phyloP scores from a whole-genome alignment of 2,888 invertebrate species.

The Mylabris sibirica region DNA sequence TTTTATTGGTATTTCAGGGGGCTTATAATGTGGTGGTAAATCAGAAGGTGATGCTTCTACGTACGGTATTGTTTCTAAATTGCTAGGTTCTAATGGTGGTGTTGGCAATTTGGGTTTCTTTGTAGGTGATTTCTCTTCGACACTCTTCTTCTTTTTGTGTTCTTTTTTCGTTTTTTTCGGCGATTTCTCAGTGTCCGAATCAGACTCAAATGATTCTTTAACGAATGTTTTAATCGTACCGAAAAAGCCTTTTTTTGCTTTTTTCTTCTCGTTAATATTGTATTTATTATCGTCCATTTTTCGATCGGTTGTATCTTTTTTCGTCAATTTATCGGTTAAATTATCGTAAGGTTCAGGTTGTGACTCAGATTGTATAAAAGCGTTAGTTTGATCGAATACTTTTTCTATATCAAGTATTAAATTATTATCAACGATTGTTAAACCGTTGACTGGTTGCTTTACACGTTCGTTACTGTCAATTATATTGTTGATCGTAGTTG shows the following conservation, averaged over 20 bases:
- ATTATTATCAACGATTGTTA: conserved; percentile 39
- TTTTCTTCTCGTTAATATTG: conserved; percentile 52
- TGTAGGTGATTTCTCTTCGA: conserved; percentile 47
- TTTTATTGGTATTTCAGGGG: conserved; percentile 31
- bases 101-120: conserved; percentile 56
- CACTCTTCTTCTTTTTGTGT: conserved; percentile 44
- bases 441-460: conserved; percentile 37
- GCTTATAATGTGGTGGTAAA: conserved; percentile 32
- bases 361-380: conserved; percentile 58
- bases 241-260: conserved; percentile 56
- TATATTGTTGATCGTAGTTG: conserved; percentile 57
- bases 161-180: conserved; percentile 52
- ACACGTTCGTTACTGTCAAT: conserved; percentile 53
- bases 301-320: conserved; percentile 29
- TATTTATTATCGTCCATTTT: conserved; percentile 45
- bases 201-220: conserved; percentile 58
- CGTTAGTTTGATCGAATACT: conserved; percentile 54
- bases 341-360: conserved; percentile 53
- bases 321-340: conserved; percentile 40
- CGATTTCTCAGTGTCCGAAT: conserved; percentile 59
- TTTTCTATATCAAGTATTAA: conserved; percentile 41
- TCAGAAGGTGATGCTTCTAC: conserved; percentile 52
- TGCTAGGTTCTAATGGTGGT: conserved; percentile 47
- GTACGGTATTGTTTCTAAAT: conserved; percentile 55
- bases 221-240: conserved; percentile 59